Evolutionary conservation across 2,113 vertebrate genomes (phyloP), one percentile per base, ranked within the genome.

Genomic region (Mirounga angustirostris): DNA sequence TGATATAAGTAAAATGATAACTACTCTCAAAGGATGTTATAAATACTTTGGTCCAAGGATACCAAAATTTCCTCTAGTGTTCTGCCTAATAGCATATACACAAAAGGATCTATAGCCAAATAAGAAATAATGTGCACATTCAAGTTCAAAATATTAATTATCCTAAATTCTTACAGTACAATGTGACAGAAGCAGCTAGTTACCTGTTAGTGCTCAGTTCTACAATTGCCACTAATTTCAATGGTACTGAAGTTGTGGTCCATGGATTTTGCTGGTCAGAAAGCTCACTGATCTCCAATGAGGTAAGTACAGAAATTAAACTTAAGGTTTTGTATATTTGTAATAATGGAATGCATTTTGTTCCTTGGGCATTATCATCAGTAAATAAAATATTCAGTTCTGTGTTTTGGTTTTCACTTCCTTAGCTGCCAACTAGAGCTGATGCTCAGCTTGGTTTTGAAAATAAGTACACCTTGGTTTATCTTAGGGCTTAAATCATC

Each of bases 81-180:
- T 90, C 50, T 93, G 4, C 1, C 50, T 76, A 61, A 28, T 19
- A 54, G 33, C 28, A 78, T 14, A 36, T 50, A 24, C 16, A 46
- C 4, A 52, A 14, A 92, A 52, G 1, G 4, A 74, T 56, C n/a
- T 58, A 2, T 50, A 56, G 30, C 16, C 52, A 90, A 73, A n/a
- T 65, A 21, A 79, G 59, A 80, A 71, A 78, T 24, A 81, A 81
- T 61, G 14, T 86, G 56, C 7, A 94, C 30, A 40, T 80, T 61
- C 30, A 71, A 96, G n/a, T 71, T 86, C 28, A 61, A 93, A 93
- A 56, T 87, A 63, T 43, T 63, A 36, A 58, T 93, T 71, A 46
- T 52, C 43, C 19, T 28, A 76, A 19, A 63, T 59, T 69, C 30
- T 15, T 87, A 82, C 8, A 18, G 2, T 78, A 52, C 19, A 84